Evolutionary conservation across 2,797 vertebrate species (phyloP), one percentile per base, ranked within the genome.

Genomic region (Lates japonicus): DNA sequence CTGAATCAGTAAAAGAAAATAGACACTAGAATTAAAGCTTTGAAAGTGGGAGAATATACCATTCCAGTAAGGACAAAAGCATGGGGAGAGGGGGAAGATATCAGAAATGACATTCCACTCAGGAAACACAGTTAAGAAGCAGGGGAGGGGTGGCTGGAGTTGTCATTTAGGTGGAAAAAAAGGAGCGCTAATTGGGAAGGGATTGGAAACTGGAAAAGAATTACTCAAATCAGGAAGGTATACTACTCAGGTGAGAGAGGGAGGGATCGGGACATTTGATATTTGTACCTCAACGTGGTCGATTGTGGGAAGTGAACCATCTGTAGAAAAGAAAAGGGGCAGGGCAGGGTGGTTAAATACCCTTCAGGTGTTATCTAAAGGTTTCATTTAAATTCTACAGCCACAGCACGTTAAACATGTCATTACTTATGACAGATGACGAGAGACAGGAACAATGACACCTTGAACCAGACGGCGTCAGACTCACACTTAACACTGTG

Each of bases 321-420:
- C 96, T 96, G 96, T 93, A 95, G 93, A 90, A 90, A 95, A 96
- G 93, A 94, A 95, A 95, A 95, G 92, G 92, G 94, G 94, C 90
- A 94, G 93, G 92, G 93, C 87, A 95, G 82, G 76, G 88, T 91
- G 88, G 93, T 95, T 96, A 96, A 94, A 94, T 91, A 89, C 91
- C 93, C 91, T 93, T 91, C 86, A 85, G 81, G 76, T 83, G 41
- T 86, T 79, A 63, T 69, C 74, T 82, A 76, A 69, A 87, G 76
- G 57, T 82, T 89, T 71, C 76, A 87, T 58, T 67, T 44, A 52
- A 77, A 82, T 82, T 78, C 82, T 83, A 57, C 33, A 87, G 75
- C 61, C 70, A 81, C 69, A 75, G 60, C 37, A 87, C 1, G 20
- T 63, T 33, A 81, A 48, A 87, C 76, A 81, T 57, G 16, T 39